Percentiles rank a stretch among this genome's conserved stretches.
phyloP scores from a whole-genome alignment of 2,113 vertebrate species.

The Siphamia tubifer region DNA sequence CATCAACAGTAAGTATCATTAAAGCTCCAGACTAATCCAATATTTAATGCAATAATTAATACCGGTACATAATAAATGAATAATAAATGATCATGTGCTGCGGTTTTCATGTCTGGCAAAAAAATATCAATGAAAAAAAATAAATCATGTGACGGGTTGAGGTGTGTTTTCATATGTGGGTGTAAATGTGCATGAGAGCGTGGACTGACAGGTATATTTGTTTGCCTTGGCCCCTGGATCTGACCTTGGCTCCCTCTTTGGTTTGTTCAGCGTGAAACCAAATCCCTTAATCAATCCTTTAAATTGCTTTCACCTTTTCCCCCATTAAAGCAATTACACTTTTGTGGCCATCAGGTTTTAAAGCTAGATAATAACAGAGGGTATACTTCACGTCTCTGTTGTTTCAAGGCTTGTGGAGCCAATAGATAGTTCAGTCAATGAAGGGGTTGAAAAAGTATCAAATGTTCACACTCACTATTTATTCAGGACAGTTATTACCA shows the following conservation, averaged over 20 bases:
- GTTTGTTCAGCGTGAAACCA: constrained; percentile 76
- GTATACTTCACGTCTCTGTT: neutral
- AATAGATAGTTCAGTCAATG: constrained; percentile 1
- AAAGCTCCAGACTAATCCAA: neutral
- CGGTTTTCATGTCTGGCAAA: neutral
- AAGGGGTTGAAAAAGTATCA: no score
- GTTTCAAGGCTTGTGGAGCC: constrained; percentile 25
- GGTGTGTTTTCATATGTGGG: constrained; percentile 21
- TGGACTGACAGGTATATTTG: constrained; percentile 66
- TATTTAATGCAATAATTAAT: no score
- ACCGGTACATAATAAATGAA: neutral
- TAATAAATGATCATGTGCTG: neutral
- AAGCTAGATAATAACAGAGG: constrained; percentile 38
- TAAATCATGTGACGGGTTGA: constrained; percentile 6
- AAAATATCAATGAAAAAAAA: no score
- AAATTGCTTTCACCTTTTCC: constrained; percentile 51
- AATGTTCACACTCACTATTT: no score
- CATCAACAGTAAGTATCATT: neutral
- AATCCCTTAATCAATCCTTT: constrained; percentile 77
- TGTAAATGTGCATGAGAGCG: constrained; percentile 19
- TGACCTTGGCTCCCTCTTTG: constrained; percentile 60
- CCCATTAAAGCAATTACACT: constrained; percentile 70
- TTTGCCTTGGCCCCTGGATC: constrained; percentile 66
- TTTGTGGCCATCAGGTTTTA: constrained; percentile 43
- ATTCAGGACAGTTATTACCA: no score